A percentile compares a stretch with the other conserved stretches of the same genome.
phyloP scores from a whole-genome alignment of 1,140 invertebrate species.

The Pogonomyrmex californicus region DNA sequence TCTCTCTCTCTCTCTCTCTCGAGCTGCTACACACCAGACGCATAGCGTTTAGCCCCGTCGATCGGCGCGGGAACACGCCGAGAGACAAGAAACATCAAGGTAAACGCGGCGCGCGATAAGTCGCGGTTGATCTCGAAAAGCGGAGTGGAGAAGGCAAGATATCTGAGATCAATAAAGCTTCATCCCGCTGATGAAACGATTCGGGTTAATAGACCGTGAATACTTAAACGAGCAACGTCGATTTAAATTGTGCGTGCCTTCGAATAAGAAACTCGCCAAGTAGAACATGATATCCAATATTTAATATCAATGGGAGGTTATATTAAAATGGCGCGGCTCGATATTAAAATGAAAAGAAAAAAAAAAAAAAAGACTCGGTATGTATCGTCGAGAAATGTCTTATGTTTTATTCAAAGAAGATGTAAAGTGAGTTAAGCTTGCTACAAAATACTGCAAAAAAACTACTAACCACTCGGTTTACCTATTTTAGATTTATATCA shows the following conservation, averaged over 20 bases:
- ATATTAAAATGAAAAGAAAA: too few relatives aligned
- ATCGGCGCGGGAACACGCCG: not conserved
- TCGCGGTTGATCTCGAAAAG: constrained; percentile 34
- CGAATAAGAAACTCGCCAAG: not conserved
- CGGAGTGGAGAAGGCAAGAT: constrained; percentile 32
- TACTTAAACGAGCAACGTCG: constrained; percentile 37
- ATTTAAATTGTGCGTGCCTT: constrained; percentile 37
- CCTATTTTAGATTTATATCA: constrained; percentile 11
- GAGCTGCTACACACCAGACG: not conserved
- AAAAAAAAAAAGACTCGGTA: not conserved
- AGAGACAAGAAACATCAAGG: constrained; percentile 38
- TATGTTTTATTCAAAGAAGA: constrained; percentile 17
- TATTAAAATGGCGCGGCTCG: not conserved
- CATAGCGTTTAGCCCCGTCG: not conserved
- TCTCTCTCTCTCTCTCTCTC: not conserved
- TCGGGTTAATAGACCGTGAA: constrained; percentile 47
- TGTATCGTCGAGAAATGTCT: not conserved
- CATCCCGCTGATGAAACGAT: constrained; percentile 34
- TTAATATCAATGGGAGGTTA: constrained; percentile 4
- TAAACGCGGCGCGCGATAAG: constrained; percentile 41
- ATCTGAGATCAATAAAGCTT: constrained; percentile 41
- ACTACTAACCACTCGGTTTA: not conserved
- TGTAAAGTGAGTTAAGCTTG: not conserved
- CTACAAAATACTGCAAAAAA: too few relatives aligned
- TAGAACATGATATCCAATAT: constrained; percentile 10